A percentile compares a stretch with the other conserved stretches of the same genome.
Conservation (phyloP, 2,797 vertebrate species). For the Fundulus diaphanus region DNA sequence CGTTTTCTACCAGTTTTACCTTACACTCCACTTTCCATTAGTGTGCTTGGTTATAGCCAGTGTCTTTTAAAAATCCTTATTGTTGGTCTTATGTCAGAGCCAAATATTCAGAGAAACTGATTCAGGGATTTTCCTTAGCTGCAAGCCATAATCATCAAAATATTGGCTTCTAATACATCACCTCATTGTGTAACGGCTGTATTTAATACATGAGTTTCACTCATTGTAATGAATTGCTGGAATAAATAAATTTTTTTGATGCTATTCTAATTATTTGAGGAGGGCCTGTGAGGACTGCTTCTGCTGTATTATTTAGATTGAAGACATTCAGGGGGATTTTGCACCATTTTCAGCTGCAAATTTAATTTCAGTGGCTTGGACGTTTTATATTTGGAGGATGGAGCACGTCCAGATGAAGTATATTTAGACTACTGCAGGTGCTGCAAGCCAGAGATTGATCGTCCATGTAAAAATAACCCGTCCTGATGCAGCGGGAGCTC, state of each 20-base stretch:
- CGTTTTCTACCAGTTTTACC: not conserved
- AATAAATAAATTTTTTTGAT: not conserved
- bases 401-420: conserved; percentile 47
- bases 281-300: conserved; percentile 28
- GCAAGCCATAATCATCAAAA: not conserved
- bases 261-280: not conserved
- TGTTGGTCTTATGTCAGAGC: not conserved
- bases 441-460: conserved; percentile 55
- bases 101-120: not conserved
- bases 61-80: not conserved
- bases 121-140: no score
- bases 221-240: not conserved
- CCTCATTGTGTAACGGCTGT: not conserved
- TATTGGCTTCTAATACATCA: not conserved
- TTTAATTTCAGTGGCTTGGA: conserved; percentile 36
- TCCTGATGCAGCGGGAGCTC: conserved; percentile 33
- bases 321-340: not conserved
- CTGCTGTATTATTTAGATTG: not conserved
- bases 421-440: conserved; percentile 62
- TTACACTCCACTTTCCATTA: not conserved
- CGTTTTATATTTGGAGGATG: conserved; percentile 38
- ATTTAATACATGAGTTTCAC: not conserved
- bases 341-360: conserved; percentile 27
- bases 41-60: not conserved
- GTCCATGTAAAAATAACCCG: conserved; percentile 52